A percentile compares a stretch with the other conserved stretches of the same genome.
phyloP scores from a whole-genome alignment of 2,797 vertebrate genomes.

The Eulemur rubriventer region DNA sequence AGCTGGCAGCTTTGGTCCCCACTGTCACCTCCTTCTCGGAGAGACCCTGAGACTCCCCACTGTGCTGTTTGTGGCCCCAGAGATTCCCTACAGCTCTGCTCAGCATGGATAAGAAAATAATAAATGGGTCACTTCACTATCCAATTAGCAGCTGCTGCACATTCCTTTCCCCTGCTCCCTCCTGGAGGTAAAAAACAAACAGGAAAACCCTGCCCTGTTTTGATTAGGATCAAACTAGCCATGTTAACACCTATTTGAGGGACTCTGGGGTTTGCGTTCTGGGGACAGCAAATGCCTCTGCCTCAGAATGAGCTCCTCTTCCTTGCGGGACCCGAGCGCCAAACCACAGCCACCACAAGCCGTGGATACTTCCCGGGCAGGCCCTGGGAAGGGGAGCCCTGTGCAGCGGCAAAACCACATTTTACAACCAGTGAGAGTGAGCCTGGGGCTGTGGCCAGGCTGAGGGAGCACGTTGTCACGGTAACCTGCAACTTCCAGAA shows the following conservation, averaged over 20 bases:
- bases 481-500: neutral
- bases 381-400: neutral
- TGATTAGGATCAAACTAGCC: neutral
- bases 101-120: constrained; percentile 38
- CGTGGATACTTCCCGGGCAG: neutral
- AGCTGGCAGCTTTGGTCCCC: neutral
- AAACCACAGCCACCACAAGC: neutral
- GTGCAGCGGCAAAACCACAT: neutral
- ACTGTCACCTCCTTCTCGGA: neutral
- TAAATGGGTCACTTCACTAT: neutral
- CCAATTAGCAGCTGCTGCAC: constrained; percentile 27
- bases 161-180: neutral
- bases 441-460: neutral
- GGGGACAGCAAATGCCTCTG: neutral
- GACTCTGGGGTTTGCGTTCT: neutral
- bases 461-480: neutral
- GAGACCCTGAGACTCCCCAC: neutral
- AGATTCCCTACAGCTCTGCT: constrained; percentile 36
- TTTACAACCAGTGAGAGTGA: neutral
- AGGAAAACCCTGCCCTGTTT: neutral
- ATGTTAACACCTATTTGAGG: neutral
- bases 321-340: neutral
- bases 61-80: neutral
- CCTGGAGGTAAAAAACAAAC: neutral
- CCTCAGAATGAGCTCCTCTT: neutral